Evolutionary conservation across 64 coral and sea anemone species (phyloP), one percentile per base, ranked within the genome.

Genomic region (Dendrophyllia cribrosa): DNA sequence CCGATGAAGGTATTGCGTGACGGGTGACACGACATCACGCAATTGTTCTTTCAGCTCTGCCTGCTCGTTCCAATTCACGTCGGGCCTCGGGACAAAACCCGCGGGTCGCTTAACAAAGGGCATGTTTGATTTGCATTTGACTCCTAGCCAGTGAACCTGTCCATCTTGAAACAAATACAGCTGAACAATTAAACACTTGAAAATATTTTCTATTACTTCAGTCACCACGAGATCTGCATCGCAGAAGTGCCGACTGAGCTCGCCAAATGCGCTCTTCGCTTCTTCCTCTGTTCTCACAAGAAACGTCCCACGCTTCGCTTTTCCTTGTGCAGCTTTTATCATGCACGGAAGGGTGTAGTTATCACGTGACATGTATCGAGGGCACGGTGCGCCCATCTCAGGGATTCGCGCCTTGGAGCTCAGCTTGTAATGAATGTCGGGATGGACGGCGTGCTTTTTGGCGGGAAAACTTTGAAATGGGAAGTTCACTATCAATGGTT

Each of bases 141-240:
- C 92, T 66, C 95, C 95, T 26, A 97, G 58, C 70, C 95, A 97
- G 43, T 97, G 76, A 83, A 97, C 53, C 5, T 91, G 69, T 16
- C 95, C 95, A 45, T 92, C 61, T 94, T 97, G 86, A 75, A 91
- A 94, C 11, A 97, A 81, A 79, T 97, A 97, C 58, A 97, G 82
- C 47, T 97, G 95, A 15, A 90, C 87, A 13, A 88, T 89, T 12
- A 93, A 85, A 84, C 88, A 90, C 21, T 88, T 83, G 52, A 47
- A 66, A 70, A 97, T 94, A 20, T 82, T 82, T 46, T 94, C 88
- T 59, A 97, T 83, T 5, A 97, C 92, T 21, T 97, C 95, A 0
- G 95, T 97, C 58, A 97, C 78, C 16, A 97, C 92, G 17, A 88
- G 92, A 58, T 94, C 86, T 26, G 88, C 87, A 43, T 97, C 65